Conservation (phyloP, 64 coral and sea anemone species). For the Trachythela sp. region DNA sequence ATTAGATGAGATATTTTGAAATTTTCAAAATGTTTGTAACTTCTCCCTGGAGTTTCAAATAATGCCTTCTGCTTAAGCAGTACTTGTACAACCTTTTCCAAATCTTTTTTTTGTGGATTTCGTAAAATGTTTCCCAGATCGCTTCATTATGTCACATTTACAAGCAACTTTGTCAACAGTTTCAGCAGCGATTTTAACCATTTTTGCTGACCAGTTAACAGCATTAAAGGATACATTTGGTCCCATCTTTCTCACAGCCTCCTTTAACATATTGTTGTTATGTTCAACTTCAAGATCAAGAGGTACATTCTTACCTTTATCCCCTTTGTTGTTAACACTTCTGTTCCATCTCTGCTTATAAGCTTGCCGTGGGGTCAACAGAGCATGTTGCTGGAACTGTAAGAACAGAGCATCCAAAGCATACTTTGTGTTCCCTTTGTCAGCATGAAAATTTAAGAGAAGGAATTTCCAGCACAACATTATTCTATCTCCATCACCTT, state of each 20-base stretch:
- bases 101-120: neutral
- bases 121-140: neutral
- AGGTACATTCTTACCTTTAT: neutral
- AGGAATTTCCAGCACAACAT: constrained; percentile 5
- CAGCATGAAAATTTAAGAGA: neutral
- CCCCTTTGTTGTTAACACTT: neutral
- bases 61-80: neutral
- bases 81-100: neutral
- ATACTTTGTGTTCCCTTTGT: constrained; percentile 10
- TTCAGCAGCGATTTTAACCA: neutral
- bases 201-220: neutral
- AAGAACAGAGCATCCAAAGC: neutral
- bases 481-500: constrained; percentile 14
- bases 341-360: constrained; percentile 11
- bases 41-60: neutral
- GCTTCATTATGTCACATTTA: neutral
- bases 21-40: neutral
- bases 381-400: neutral
- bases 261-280: constrained; percentile 18
- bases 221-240: neutral
- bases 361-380: neutral
- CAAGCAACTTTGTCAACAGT: constrained; percentile 4
- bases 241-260: constrained; percentile 13
- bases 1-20: neutral
- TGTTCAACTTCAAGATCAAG: constrained; percentile 1